Evolutionary conservation across 2,113 vertebrate species (phyloP).

Genomic region (Leptobrachium ailaonicum): DNA sequence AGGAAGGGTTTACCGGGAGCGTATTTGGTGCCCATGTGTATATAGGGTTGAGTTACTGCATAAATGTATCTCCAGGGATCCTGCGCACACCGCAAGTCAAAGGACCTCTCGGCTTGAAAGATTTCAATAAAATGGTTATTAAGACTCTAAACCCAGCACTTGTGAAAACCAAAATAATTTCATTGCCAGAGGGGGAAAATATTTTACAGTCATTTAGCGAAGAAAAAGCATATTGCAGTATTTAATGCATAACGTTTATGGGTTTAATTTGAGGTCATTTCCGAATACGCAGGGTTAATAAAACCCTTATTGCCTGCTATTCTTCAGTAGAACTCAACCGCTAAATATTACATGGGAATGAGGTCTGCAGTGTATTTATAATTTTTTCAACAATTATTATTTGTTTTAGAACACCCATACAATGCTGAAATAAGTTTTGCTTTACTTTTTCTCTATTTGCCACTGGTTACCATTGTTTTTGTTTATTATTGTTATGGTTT

Average conservation of each 20-base stretch:
- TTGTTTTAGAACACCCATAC: too few species aligned
- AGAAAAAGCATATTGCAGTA: slow-evolving; percentile 16
- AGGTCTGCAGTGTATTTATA: too few species aligned
- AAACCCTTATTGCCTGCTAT: not conserved
- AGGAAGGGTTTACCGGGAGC: too few species aligned
- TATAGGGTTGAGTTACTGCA: too few species aligned
- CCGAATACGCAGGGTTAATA: not conserved
- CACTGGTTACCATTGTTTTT: too few species aligned
- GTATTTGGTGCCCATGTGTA: too few species aligned
- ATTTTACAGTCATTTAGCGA: not conserved
- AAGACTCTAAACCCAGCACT: not conserved
- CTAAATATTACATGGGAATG: not conserved
- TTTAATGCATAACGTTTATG: slow-evolving; percentile 16
- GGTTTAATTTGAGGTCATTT: slow-evolving; percentile 5
- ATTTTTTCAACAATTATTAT: too few species aligned
- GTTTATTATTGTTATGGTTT: too few species aligned
- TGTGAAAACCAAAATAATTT: slow-evolving; percentile 4
- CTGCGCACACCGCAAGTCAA: not conserved
- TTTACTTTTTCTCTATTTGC: too few species aligned
- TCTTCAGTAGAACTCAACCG: not conserved
- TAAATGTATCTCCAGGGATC: not conserved
- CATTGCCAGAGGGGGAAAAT: not conserved
- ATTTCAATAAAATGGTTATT: not conserved
- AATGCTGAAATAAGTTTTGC: too few species aligned
- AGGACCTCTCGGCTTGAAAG: not conserved